Evolutionary conservation across 64 coral and sea anemone genomes (phyloP).

Genomic region (Actinia tenebrosa): DNA sequence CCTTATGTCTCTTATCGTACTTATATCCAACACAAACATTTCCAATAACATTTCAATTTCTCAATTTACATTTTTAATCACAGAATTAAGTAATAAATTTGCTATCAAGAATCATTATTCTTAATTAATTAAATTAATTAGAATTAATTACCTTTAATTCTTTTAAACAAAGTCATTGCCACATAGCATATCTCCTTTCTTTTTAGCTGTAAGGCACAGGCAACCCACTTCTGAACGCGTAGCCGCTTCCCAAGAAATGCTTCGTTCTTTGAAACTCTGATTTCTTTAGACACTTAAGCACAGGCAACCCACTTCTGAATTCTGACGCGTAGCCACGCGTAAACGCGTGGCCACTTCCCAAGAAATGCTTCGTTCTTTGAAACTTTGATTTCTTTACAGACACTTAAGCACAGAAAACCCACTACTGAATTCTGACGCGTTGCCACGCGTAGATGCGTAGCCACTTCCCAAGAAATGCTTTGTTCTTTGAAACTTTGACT

Average conservation of each 20-base stretch:
- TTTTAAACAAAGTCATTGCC: no score
- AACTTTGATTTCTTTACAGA: neutral
- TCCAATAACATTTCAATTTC: no score
- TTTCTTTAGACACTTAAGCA: neutral
- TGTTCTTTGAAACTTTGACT: neutral
- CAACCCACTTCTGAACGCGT: neutral
- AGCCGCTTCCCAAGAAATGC: neutral
- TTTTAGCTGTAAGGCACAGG: no score
- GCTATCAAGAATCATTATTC: no score
- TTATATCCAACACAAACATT: no score
- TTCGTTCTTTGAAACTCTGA: neutral
- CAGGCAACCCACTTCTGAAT: neutral
- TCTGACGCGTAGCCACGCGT: neutral
- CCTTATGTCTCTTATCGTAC: neutral
- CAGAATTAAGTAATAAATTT: no score
- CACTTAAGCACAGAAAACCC: neutral
- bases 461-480: neutral
- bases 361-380: neutral
- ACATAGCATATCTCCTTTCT: no score
- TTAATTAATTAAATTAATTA: no score
- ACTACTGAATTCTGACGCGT: neutral
- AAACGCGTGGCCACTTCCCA: neutral
- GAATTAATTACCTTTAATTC: no score
- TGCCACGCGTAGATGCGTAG: neutral
- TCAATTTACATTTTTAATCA: no score